Evolutionary conservation across 2,888 invertebrate species (phyloP).

Genomic region (Coelinius sp.): DNA sequence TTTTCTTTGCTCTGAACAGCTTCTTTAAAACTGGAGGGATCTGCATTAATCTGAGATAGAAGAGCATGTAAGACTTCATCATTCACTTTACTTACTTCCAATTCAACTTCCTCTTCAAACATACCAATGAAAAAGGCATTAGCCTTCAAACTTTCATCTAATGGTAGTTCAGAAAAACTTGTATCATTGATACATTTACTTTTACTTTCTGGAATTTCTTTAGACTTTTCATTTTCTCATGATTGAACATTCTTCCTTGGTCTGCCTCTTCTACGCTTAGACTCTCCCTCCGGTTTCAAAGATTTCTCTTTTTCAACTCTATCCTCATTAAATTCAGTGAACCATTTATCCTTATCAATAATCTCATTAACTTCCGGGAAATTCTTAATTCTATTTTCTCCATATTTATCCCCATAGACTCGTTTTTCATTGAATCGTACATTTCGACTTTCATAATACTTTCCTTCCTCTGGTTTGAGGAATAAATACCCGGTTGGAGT

Average conservation of each 20-base stretch:
- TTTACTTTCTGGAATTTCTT: neutral
- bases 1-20: conserved; percentile 33
- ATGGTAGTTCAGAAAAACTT: too few relatives aligned
- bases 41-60: conserved; percentile 31
- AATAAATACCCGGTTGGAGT: conserved; percentile 34
- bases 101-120: too few relatives aligned
- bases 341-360: neutral
- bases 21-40: conserved; percentile 36
- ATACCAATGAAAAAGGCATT: neutral
- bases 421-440: too few relatives aligned
- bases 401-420: conserved; percentile 39
- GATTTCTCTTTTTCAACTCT: neutral
- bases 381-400: conserved; percentile 5
- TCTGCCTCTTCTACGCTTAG: conserved; percentile 18
- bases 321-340: neutral
- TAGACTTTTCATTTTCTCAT: conserved; percentile 42
- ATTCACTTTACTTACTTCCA: too few relatives aligned
- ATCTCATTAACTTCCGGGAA: neutral
- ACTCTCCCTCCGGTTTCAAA: conserved; percentile 8
- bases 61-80: neutral
- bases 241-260: conserved; percentile 5
- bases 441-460: too few relatives aligned
- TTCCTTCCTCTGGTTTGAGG: too few relatives aligned
- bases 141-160: neutral
- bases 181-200: conserved; percentile 29